Base-by-base conservation (phyloP, 2,113 vertebrate species). In the Setophaga petechia region DNA sequence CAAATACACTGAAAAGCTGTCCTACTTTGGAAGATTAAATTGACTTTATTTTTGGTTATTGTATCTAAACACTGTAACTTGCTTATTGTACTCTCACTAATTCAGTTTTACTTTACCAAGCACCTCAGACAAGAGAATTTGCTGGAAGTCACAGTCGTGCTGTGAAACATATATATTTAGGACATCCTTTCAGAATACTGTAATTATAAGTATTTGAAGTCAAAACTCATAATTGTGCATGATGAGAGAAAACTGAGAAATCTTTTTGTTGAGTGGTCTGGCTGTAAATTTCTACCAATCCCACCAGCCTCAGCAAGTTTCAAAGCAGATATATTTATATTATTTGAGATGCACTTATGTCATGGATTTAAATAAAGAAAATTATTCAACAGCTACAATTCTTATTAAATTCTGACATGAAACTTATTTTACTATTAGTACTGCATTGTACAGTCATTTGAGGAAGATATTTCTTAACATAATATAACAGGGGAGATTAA, bases 1-100 rank as follows among this genome's bases (percentile, higher is more conserved):
- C 6, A 6, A 92, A 80, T 83, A 95, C 82, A 94, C 93, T 96
- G 95, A 84, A 95, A 97, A 91, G 89, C 94, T 80, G 96, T 76
- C 87, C 97, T 97, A 95, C 83, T 94, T 94, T 92, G 95, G 95
- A 97, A 94, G 96, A 97, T 97, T 95, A 96, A 92, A 97, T 95
- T 94, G 82, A 95, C 93, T 96, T 97, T 97, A 94, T 97, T 97
- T 97, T 97, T 85, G 23, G 84, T 96, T 95, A 94, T 96, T 93
- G 25, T 61, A 93, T 83, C 96, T 95, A 89, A 76, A 93, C 93
- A 84, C 91, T 95, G 58, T 89, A 94, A 85, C 91, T 93, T 90
- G 62, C 75, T 93, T 84, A 87, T 96, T 94, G 86, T 66, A 43
- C 46, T 83, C 90, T 80, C 84, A 73, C 75, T 94, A 94, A 97